Evolutionary conservation across 2,888 invertebrate genomes (phyloP).

Genomic region (Petrolisthes cinctipes): DNA sequence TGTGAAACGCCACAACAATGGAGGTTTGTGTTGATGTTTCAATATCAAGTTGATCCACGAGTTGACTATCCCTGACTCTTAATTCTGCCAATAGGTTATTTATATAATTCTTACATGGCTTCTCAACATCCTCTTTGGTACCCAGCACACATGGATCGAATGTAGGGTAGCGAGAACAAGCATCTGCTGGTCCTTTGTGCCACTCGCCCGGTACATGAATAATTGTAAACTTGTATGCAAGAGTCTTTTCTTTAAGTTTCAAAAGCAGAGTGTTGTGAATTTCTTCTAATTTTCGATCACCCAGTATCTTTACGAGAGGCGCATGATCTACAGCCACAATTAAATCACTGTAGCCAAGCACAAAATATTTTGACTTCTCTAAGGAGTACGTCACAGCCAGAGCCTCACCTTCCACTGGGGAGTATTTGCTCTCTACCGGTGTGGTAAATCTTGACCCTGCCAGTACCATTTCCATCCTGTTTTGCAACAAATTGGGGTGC

Average conservation of each 20-base stretch:
- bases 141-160: not conserved
- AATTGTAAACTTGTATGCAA: conserved; percentile 28
- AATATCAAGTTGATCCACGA: not conserved
- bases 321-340: conserved; percentile 29
- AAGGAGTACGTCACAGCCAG: conserved; percentile 12
- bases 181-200: conserved; percentile 23
- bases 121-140: not conserved
- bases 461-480: not conserved
- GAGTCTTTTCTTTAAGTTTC: conserved; percentile 24
- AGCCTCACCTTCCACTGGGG: not conserved
- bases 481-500: not conserved
- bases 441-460: conserved; percentile 5
- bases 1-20: not conserved
- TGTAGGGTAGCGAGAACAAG: conserved; percentile 10
- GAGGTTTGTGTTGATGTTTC: not conserved
- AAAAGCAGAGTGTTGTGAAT: conserved; percentile 12
- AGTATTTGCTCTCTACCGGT: not conserved
- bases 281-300: conserved; percentile 22
- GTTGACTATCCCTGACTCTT: not conserved
- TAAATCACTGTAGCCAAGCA: conserved; percentile 13
- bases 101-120: not conserved
- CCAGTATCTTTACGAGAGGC: conserved; percentile 25
- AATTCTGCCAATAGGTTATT: not conserved
- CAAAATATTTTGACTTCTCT: not conserved
- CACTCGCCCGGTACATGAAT: not conserved